Conservation (phyloP, 2,888 invertebrate species). For the Margaritifera margaritifera region DNA sequence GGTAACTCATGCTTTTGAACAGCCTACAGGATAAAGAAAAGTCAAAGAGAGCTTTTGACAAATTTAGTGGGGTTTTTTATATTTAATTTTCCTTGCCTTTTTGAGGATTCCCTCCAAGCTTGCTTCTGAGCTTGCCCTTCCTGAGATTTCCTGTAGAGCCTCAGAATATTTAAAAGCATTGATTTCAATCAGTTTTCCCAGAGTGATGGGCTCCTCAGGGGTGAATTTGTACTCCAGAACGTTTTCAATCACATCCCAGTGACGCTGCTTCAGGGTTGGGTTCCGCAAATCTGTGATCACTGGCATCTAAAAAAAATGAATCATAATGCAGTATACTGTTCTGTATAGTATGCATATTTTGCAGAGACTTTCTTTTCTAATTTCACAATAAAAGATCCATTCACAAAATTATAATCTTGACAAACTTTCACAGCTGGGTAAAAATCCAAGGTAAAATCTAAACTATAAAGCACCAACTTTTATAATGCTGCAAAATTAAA, state of each 20-base stretch:
- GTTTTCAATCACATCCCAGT: conserved; percentile 88
- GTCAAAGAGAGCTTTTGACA: no score
- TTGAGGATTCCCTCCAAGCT: conserved; percentile 86
- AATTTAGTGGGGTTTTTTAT: no score
- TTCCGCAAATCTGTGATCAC: conserved; percentile 87
- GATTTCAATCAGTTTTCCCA: conserved; percentile 81
- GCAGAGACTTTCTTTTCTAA: no score
- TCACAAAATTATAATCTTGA: no score
- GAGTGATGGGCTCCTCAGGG: conserved; percentile 80
- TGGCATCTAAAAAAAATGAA: conserved; percentile 74
- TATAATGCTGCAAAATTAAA: no score
- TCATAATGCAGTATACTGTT: background rate
- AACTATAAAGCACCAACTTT: no score
- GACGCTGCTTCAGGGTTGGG: conserved; percentile 84
- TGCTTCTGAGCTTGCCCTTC: conserved; percentile 90
- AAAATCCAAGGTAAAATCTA: no score
- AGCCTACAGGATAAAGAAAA: no score
- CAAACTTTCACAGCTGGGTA: no score
- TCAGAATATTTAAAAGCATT: conserved; percentile 84
- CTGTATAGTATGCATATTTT: background rate
- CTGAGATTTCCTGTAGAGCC: conserved; percentile 87
- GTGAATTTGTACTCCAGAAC: conserved; percentile 81
- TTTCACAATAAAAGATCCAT: no score
- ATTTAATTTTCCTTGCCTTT: conserved; percentile 75
- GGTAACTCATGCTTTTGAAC: no score